phyloP scores from a whole-genome alignment of 2,888 invertebrate genomes.

The Eupithecia tripunctaria region DNA sequence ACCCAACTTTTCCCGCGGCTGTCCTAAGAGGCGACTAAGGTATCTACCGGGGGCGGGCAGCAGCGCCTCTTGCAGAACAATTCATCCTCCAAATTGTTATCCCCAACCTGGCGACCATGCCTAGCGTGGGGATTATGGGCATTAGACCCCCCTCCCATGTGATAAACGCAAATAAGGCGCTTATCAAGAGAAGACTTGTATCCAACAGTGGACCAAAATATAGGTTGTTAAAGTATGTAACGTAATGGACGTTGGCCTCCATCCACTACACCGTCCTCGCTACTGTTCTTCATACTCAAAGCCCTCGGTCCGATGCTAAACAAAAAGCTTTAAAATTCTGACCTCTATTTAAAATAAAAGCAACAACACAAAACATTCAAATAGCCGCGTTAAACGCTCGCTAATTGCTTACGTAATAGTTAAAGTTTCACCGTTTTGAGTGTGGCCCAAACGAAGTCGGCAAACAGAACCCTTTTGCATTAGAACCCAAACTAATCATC shows the following conservation, averaged over 20 bases:
- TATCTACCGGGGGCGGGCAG: too few relatives aligned
- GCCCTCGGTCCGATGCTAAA: background rate
- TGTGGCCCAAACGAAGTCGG: constrained; percentile 42
- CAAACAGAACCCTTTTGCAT: constrained; percentile 45
- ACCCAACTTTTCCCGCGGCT: too few relatives aligned
- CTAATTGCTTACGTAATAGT: constrained; percentile 48
- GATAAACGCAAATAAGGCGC: too few relatives aligned
- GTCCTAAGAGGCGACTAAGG: too few relatives aligned
- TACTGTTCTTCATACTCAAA: background rate
- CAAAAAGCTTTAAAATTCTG: background rate
- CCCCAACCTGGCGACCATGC: too few relatives aligned
- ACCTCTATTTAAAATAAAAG: background rate
- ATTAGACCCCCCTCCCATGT: too few relatives aligned
- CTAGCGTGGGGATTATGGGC: too few relatives aligned
- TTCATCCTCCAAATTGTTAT: too few relatives aligned
- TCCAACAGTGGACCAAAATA: too few relatives aligned
- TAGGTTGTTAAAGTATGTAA: too few relatives aligned
- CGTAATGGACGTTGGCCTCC: background rate
- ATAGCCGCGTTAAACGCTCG: constrained; percentile 39
- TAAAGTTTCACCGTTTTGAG: constrained; percentile 45
- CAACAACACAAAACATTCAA: constrained; percentile 26
- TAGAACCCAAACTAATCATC: constrained; percentile 46
- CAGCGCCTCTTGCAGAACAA: too few relatives aligned
- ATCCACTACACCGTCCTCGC: background rate
- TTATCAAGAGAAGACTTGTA: too few relatives aligned